Base-by-base conservation (phyloP, 2,888 invertebrate species). In the Stenoptilia bipunctidactyla region DNA sequence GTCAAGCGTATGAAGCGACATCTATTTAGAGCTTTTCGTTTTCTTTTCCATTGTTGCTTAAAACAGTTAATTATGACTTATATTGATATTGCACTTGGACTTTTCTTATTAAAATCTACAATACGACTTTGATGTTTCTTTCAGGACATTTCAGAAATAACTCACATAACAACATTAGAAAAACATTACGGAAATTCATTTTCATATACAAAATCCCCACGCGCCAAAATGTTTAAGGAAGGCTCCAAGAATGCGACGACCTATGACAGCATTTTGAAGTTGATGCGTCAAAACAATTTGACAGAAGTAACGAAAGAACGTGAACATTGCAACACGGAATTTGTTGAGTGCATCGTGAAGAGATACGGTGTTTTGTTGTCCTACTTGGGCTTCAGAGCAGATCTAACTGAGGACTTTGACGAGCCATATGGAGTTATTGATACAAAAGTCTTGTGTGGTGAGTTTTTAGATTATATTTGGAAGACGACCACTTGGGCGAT, bases 351-450 rank as follows among this genome's bases (percentile, higher is more conserved):
- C 65, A 76, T 52, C 45, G 44, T 71, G 10, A 49, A 45, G 1
- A 72, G 72, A 41, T 47, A 45, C 1, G 68, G 68, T 0, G 71
- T 69, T 41, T 73, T 70, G 69, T 73, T 70, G 69, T 56, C 69
- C 1, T 66, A 66, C 6, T 49, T 76, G 5, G 83, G 82, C 13
- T 66, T 69, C 1, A 56, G 83, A 9, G 80, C 79, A 1, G 83
- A 83, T 44, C 60, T 82, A 27, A 66, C 66, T 8, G 53, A 52
- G 10, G 46, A 54, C 13, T 45, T 63, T 34, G 68, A 58, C 42
- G 51, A 63, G 48, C 57, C 75, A 1, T 82, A 83, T 37, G 88
- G 88, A 35, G 73, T 86, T 39, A 86, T 88, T 44, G 88, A 87
- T 47, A 86, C 85, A 1, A 87, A 88, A 62, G 3, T 20, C 4